Conservation (phyloP, 2,797 vertebrate species). For the Mormyrus hasselquistii region DNA sequence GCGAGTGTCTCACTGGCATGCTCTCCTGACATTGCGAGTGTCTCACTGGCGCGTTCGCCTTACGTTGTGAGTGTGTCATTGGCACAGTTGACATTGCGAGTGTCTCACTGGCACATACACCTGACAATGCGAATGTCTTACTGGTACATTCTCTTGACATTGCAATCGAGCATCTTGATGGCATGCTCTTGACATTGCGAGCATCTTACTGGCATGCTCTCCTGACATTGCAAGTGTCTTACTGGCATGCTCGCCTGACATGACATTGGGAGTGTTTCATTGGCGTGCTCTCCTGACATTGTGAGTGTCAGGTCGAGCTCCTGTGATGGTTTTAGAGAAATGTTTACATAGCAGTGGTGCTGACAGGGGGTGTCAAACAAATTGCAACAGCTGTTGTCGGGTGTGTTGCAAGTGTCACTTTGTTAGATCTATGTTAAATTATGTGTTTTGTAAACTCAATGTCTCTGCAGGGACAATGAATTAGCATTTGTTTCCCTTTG, state of each 20-base stretch:
- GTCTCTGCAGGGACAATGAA: neutral
- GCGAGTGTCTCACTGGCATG: neutral
- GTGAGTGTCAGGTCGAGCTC: neutral
- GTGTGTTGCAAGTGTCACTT: neutral
- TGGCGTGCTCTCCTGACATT: neutral
- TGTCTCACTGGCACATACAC: neutral
- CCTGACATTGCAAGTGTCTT: neutral
- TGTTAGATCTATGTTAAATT: conserved; percentile 6
- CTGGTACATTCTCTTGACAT: no score
- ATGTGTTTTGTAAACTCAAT: neutral
- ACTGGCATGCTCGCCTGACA: neutral
- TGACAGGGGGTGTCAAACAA: neutral
- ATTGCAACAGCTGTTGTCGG: neutral
- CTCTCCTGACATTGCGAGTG: neutral
- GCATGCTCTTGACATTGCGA: no score
- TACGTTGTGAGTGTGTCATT: neutral
- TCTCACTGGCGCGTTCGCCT: neutral
- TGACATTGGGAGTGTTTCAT: neutral
- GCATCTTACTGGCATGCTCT: no score
- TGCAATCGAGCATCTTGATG: no score
- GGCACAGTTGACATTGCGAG: neutral
- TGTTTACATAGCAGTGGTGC: neutral
- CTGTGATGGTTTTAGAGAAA: neutral
- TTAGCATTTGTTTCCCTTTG: neutral
- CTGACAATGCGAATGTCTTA: no score